These are phyloP conservation scores for Oryctes rhinoceros DNA, from an alignment of 1,140 invertebrate species.

Conservation along the genomic window DNA sequence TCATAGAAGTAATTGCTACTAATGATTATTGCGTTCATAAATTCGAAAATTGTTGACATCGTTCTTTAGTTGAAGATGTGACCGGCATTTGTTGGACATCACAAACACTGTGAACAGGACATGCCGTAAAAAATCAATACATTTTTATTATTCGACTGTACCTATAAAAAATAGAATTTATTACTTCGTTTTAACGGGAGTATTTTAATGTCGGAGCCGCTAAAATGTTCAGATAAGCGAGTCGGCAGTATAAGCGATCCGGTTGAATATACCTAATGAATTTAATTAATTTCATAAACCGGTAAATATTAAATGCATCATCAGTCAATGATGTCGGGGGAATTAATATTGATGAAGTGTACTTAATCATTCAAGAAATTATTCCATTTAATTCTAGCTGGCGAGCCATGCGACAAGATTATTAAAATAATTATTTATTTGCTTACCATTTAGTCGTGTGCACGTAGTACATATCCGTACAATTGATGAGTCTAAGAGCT, in stretches of 20 bases:
- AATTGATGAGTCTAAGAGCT: neutral
- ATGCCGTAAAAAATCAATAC: neutral
- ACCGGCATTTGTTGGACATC: no score
- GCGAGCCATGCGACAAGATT: neutral
- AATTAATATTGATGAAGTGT: conserved; percentile 36
- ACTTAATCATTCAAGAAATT: conserved; percentile 32
- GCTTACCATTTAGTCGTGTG: neutral
- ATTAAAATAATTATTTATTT: conserved; percentile 32
- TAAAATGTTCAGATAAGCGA: conserved; percentile 21
- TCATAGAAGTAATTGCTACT: no score
- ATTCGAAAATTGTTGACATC: no score
- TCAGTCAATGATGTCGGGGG: conserved; percentile 28
- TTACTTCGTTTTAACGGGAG: neutral
- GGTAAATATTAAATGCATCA: conserved; percentile 35
- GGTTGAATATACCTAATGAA: conserved; percentile 27
- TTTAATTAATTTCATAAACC: conserved; percentile 34
- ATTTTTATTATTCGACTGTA: conserved; percentile 18
- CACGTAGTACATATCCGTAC: neutral
- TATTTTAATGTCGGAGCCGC: conserved; percentile 24
- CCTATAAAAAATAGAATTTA: conserved; percentile 15
- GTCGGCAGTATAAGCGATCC: conserved; percentile 15
- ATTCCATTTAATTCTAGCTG: conserved; percentile 15
- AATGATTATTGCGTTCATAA: no score
- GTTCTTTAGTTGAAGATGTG: no score
- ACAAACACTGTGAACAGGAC: neutral